A percentile compares a stretch with the other conserved stretches of the same genome.
Evolutionary conservation across 2,888 invertebrate genomes (phyloP).

Genomic region (Chrysolina oricalcia): DNA sequence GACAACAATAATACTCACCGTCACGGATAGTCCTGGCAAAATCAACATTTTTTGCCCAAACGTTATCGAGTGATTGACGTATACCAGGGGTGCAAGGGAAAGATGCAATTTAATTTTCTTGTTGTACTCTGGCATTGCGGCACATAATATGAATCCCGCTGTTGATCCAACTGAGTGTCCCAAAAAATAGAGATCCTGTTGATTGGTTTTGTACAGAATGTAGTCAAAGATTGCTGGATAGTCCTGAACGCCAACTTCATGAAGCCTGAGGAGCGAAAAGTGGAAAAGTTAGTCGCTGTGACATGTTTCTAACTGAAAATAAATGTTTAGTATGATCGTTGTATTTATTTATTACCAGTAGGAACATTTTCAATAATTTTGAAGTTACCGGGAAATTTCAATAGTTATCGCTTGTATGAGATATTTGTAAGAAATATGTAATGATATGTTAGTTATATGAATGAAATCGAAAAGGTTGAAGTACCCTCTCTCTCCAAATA

Average conservation of each 20-base stretch:
- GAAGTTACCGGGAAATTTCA: no score
- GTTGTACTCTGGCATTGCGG: conserved; percentile 69
- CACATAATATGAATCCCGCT: conserved; percentile 71
- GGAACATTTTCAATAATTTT: no score
- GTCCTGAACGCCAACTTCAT: conserved; percentile 78
- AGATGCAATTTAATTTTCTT: conserved; percentile 66
- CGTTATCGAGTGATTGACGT: conserved; percentile 61
- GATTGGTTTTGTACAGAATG: conserved; percentile 72
- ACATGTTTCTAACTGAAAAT: no score
- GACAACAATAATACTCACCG: conserved; percentile 36
- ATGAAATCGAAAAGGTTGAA: no score
- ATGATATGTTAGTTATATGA: no score
- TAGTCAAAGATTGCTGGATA: conserved; percentile 77
- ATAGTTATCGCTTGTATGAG: no score
- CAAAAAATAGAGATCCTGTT: conserved; percentile 74
- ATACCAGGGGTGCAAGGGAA: conserved; percentile 67
- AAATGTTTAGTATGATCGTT: no score
- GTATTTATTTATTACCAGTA: no score
- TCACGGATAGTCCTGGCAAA: conserved; percentile 44
- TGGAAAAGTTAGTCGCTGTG: background rate
- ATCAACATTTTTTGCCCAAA: conserved; percentile 54
- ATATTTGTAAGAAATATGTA: no score
- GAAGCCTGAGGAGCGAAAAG: conserved; percentile 71
- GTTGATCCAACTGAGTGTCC: conserved; percentile 79
- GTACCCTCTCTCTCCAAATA: no score